Conservation (phyloP, 2,888 invertebrate species). For the Chesias legatella region DNA sequence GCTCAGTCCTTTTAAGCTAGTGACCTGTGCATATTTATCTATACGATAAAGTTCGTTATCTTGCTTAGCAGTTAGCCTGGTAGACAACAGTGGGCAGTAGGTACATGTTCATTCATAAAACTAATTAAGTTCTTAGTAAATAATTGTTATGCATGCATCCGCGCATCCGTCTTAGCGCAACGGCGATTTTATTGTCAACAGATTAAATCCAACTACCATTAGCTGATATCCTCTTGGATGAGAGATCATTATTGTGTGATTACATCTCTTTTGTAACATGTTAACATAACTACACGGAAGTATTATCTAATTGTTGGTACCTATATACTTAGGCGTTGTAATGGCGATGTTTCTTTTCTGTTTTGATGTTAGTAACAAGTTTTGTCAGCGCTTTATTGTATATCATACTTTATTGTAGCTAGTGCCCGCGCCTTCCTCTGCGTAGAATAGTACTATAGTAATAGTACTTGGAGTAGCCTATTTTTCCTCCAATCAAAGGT, state of each 20-base stretch:
- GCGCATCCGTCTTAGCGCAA: conserved; percentile 26
- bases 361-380: no score
- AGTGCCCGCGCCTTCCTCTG: no score
- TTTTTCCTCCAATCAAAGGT: no score
- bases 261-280: conserved; percentile 22
- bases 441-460: no score
- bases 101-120: conserved; percentile 28
- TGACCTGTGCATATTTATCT: no score
- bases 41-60: no score
- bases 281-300: conserved; percentile 25
- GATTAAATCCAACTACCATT: conserved; percentile 48
- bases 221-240: conserved; percentile 46
- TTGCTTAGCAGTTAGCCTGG: no score
- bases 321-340: background rate
- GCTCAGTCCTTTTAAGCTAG: no score
- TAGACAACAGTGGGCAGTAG: background rate
- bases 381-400: no score
- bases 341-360: no score
- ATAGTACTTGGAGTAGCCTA: no score
- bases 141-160: conserved; percentile 26
- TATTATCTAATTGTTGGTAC: conserved; percentile 6
- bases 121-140: conserved; percentile 27
- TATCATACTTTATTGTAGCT: no score
- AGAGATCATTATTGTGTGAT: conserved; percentile 48
- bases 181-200: conserved; percentile 45